A percentile compares a stretch with the other conserved stretches of the same genome.
These are phyloP conservation scores for Calliphora vicina DNA, from an alignment of 1,140 invertebrate genomes.

Conservation along the genomic window DNA sequence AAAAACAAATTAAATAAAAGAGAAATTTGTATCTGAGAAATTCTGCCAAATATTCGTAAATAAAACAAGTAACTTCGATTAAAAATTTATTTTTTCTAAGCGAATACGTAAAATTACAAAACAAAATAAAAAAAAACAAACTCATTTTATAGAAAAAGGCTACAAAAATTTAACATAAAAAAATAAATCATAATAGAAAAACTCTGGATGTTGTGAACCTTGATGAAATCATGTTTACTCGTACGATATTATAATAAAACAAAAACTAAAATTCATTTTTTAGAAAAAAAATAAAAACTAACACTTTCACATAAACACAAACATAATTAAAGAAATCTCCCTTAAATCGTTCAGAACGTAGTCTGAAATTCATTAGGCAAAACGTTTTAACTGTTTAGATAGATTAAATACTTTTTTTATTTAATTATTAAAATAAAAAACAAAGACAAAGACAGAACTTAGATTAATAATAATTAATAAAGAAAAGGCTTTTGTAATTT, in stretches of 20 bases:
- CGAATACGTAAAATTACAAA: not conserved
- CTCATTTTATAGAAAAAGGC: conserved; percentile 6
- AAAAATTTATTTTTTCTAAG: conserved; percentile 6
- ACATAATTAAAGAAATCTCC: conserved; percentile 12
- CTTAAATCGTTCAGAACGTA: conserved; percentile 37
- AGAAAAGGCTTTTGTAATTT: conserved; percentile 5
- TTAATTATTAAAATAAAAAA: conserved; percentile 25
- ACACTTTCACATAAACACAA: conserved; percentile 37
- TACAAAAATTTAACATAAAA: conserved; percentile 43
- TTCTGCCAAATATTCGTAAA: conserved; percentile 12
- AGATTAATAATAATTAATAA: conserved; percentile 10
- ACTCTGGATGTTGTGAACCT: conserved; percentile 64
- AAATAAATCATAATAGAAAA: conserved; percentile 53
- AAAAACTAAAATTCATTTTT: too few species aligned
- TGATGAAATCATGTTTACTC: conserved; percentile 61
- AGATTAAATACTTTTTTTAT: conserved; percentile 26
- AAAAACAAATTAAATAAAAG: not conserved
- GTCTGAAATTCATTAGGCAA: conserved; percentile 41
- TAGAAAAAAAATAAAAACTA: conserved; percentile 48
- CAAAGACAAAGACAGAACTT: not conserved
- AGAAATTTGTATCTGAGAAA: conserved; percentile 8
- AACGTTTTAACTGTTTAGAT: conserved; percentile 32
- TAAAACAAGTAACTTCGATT: not conserved
- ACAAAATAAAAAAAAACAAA: not conserved
- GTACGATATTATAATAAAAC: conserved; percentile 36